Evolutionary conservation across 2,797 vertebrate genomes (phyloP).

Genomic region (Sciurus vulgaris): DNA sequence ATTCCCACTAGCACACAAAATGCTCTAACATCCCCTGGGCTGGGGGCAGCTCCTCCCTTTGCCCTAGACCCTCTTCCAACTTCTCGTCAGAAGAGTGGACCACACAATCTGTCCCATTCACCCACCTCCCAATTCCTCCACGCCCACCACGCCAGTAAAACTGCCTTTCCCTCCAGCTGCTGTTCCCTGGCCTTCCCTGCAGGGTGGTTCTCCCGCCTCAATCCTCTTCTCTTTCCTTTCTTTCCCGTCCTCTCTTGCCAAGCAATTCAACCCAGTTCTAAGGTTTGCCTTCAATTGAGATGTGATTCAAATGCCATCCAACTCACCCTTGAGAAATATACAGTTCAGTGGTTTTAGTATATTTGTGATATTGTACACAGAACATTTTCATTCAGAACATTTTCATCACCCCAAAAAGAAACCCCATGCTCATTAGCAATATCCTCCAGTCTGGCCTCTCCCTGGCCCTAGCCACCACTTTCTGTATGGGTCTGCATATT

Average conservation of each 20-base stretch:
- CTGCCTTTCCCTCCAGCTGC: neutral
- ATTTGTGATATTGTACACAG: neutral
- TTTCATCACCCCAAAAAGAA: neutral
- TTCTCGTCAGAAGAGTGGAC: neutral
- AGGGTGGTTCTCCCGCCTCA: neutral
- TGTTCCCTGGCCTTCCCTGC: neutral
- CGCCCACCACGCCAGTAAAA: neutral
- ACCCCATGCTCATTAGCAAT: neutral
- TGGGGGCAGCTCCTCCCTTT: neutral
- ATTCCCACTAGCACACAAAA: neutral
- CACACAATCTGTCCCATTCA: no score
- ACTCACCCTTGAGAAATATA: neutral
- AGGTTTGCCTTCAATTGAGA: neutral
- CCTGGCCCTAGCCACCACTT: neutral
- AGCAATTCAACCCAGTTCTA: neutral
- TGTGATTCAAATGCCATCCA: neutral
- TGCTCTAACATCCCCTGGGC: no score
- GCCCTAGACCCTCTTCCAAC: neutral
- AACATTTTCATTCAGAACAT: neutral
- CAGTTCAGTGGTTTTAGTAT: neutral
- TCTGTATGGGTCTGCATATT: neutral
- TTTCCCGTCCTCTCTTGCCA: neutral
- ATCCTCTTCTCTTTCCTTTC: neutral
- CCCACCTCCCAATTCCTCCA: neutral
- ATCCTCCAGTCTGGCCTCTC: neutral